Percentiles rank a stretch among this genome's conserved stretches.
Conservation (phyloP, 2,113 vertebrate genomes). For the Andinoacara biseriatus region DNA sequence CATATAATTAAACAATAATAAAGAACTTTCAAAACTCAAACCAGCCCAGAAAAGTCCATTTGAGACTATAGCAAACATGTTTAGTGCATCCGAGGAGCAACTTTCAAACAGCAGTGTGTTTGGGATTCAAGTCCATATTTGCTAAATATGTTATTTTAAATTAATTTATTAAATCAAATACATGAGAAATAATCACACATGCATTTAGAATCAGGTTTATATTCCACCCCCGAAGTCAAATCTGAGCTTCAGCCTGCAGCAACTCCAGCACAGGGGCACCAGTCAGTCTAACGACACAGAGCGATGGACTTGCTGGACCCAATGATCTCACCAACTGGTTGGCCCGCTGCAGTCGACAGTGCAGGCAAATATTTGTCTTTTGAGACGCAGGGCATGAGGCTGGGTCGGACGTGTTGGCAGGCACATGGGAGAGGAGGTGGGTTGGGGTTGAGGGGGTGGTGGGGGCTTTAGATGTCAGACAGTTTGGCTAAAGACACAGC, state of each 20-base stretch:
- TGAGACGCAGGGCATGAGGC: constrained; percentile 39
- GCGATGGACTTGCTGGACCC: constrained; percentile 29
- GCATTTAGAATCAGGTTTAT: neutral
- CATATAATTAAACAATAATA: neutral
- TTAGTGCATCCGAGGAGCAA: neutral
- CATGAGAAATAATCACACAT: neutral
- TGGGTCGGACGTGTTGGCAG: constrained; percentile 41
- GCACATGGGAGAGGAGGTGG: constrained; percentile 32
- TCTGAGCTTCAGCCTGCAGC: neutral
- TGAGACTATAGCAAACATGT: neutral
- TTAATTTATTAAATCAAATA: neutral
- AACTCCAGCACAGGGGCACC: neutral
- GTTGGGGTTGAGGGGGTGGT: too few species aligned
- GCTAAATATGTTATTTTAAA: neutral
- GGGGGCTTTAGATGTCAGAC: constrained; percentile 2
- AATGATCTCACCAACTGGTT: constrained; percentile 36
- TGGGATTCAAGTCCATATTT: neutral
- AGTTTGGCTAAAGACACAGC: neutral
- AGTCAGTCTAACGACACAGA: neutral
- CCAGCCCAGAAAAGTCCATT: neutral
- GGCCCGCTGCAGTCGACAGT: constrained; percentile 52
- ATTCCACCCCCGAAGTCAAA: neutral
- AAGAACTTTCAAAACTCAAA: neutral
- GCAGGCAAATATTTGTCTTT: constrained; percentile 74
- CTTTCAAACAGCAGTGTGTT: neutral